A percentile compares a stretch with the other conserved stretches of the same genome.
Conservation (phyloP, 1,140 invertebrate genomes). For the Anoplophora glabripennis region DNA sequence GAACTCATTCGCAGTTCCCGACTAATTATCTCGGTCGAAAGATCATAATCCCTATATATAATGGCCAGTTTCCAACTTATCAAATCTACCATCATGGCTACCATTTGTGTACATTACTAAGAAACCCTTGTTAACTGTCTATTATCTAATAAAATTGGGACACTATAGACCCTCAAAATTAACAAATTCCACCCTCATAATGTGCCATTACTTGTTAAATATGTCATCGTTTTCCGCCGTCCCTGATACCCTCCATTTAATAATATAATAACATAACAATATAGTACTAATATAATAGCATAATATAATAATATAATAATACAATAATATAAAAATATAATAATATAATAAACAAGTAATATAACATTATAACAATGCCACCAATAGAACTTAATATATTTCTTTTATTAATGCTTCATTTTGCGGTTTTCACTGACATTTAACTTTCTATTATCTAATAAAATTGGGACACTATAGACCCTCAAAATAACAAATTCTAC, state of each 20-base stretch:
- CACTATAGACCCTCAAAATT: slow-evolving; percentile 13
- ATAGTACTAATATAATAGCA: no score
- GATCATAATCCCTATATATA: slow-evolving; percentile 50
- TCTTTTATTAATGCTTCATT: no score
- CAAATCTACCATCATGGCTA: slow-evolving; percentile 49
- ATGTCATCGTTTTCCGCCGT: not conserved
- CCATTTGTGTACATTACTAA: slow-evolving; percentile 34
- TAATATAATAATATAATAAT: no score
- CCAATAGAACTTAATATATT: no score
- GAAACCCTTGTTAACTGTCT: slow-evolving; percentile 19
- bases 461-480: slow-evolving; percentile 16
- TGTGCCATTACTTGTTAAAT: slow-evolving; percentile 11
- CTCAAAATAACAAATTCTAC: slow-evolving; percentile 16
- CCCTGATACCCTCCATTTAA: no score
- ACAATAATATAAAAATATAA: no score
- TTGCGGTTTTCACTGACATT: no score
- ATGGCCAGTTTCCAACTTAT: slow-evolving; percentile 48
- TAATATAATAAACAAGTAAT: no score
- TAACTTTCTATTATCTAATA: slow-evolving; percentile 21
- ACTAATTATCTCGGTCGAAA: slow-evolving; percentile 50
- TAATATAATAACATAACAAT: no score
- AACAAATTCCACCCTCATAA: slow-evolving; percentile 12
- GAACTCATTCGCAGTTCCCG: slow-evolving; percentile 44
- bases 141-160: slow-evolving; percentile 22
- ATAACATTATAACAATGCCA: no score